Evolutionary conservation across 2,113 vertebrate genomes (phyloP).

Genomic region (Polypterus senegalus): DNA sequence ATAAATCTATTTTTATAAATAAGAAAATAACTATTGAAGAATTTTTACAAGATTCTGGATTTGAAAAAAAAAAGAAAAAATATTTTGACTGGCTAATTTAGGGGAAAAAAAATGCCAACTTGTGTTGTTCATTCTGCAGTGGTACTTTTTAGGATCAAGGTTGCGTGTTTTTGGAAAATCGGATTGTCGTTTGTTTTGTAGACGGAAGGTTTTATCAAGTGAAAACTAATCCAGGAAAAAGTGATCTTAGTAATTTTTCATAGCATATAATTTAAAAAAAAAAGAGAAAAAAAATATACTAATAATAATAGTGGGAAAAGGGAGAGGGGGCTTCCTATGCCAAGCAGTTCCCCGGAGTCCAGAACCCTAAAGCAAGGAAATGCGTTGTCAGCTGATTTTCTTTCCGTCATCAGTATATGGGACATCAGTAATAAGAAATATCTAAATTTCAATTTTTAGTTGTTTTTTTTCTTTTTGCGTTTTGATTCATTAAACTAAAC

Average conservation of each 20-base stretch:
- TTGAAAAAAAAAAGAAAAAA: slow-evolving; percentile 94
- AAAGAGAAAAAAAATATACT: slow-evolving; percentile 37
- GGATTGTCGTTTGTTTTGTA: slow-evolving; percentile 96
- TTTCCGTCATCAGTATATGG: slow-evolving; percentile 90
- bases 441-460: slow-evolving; percentile 20
- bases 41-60: slow-evolving; percentile 99
- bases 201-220: slow-evolving; percentile 79
- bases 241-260: slow-evolving; percentile 99
- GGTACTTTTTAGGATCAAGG: slow-evolving; percentile 99
- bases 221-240: slow-evolving; percentile 72
- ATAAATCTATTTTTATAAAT: slow-evolving; percentile 99
- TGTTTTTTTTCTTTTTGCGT: slow-evolving; percentile 59
- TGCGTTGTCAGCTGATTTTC: slow-evolving; percentile 92
- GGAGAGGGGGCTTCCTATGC: slow-evolving; percentile 85
- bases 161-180: slow-evolving; percentile 90
- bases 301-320: slow-evolving; percentile 75
- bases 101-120: slow-evolving; percentile 89
- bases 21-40: slow-evolving; percentile 85
- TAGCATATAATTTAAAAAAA: slow-evolving; percentile 89
- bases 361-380: slow-evolving; percentile 99
- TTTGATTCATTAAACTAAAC: slow-evolving; percentile 56
- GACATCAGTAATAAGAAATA: slow-evolving; percentile 77
- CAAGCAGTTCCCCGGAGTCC: slow-evolving; percentile 93
- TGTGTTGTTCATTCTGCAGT: slow-evolving; percentile 98
- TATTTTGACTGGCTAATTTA: slow-evolving; percentile 99